Percentiles rank a stretch among this genome's conserved stretches.
Conservation (phyloP, 1,140 invertebrate genomes). For the Micrasema minimum region DNA sequence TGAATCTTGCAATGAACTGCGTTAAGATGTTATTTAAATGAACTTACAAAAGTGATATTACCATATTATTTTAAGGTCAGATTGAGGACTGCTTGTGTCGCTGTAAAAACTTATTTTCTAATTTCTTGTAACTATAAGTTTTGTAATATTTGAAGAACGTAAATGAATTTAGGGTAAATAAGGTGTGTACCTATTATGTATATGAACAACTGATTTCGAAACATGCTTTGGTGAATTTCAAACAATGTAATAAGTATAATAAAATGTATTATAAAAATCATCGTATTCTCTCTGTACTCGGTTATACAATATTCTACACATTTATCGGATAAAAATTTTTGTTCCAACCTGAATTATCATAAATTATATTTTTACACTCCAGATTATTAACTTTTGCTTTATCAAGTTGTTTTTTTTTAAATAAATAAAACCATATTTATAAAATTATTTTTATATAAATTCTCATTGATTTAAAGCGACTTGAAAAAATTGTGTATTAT, state of each 20-base stretch:
- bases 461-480: too few species aligned
- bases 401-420: too few species aligned
- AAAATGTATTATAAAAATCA: too few species aligned
- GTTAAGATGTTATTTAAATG: background rate
- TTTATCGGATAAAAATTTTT: background rate
- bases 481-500: too few species aligned
- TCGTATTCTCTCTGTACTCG: background rate
- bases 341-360: background rate
- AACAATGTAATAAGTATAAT: constrained; percentile 16
- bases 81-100: constrained; percentile 15
- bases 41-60: constrained; percentile 33
- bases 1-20: constrained; percentile 4
- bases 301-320: constrained; percentile 1
- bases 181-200: constrained; percentile 40
- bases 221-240: constrained; percentile 50
- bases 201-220: constrained; percentile 39
- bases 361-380: background rate
- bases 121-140: constrained; percentile 44
- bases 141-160: constrained; percentile 44
- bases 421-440: too few species aligned
- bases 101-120: constrained; percentile 35
- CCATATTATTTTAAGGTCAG: constrained; percentile 26
- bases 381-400: too few species aligned
- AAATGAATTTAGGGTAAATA: constrained; percentile 14
- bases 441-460: too few species aligned